These are phyloP conservation scores for Prunella strophiata DNA, from an alignment of 2,797 vertebrate genomes.

Conservation along the genomic window DNA sequence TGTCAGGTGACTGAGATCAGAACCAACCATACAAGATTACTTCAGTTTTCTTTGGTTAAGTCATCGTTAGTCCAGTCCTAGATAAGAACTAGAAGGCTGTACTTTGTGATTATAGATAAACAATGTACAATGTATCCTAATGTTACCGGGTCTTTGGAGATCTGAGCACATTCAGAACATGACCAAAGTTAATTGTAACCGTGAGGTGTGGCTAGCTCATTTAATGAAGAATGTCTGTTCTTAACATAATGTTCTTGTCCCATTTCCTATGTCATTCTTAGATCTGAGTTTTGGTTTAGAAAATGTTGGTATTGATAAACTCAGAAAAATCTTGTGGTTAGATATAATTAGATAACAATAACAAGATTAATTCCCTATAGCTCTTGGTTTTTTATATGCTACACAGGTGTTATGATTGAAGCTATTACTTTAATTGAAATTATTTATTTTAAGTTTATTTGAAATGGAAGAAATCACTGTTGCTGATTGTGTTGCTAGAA, in stretches of 20 bases:
- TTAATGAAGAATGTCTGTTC: background rate
- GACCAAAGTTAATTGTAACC: background rate
- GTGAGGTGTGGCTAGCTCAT: background rate
- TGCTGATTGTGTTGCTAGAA: background rate
- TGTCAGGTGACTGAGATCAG: background rate
- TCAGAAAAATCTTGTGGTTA: background rate
- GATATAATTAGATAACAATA: background rate
- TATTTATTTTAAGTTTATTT: slow-evolving; percentile 27
- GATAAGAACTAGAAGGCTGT: background rate
- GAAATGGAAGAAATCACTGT: background rate
- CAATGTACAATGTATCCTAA: background rate
- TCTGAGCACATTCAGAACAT: background rate
- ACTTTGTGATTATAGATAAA: background rate
- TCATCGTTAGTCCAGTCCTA: background rate
- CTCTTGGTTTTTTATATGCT: background rate
- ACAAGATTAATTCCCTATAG: background rate
- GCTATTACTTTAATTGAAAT: background rate
- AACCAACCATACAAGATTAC: background rate
- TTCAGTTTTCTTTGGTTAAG: background rate
- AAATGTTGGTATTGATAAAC: background rate
- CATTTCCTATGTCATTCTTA: background rate
- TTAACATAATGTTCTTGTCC: background rate
- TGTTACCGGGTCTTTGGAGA: background rate
- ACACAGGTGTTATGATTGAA: background rate
- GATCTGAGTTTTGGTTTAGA: background rate